These are phyloP conservation scores for Corella eumyota DNA, from an alignment of 23 tunicate genomes.

Conservation along the genomic window DNA sequence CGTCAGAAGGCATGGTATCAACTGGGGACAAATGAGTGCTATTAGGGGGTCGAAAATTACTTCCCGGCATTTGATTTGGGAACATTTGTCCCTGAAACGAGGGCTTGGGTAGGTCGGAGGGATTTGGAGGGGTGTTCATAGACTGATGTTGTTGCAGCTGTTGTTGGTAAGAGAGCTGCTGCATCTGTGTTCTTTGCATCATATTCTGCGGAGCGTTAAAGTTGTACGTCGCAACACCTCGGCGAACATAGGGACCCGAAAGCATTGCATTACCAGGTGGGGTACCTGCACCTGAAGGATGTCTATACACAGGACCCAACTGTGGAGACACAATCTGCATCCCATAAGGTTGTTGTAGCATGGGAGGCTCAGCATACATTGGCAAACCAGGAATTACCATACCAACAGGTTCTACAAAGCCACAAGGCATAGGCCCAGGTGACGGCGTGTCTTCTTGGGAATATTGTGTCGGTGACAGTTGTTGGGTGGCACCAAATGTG, in stretches of 20 bases:
- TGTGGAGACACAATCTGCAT: constrained; percentile 21
- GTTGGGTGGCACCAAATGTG: constrained; percentile 45
- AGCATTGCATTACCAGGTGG: constrained; percentile 23
- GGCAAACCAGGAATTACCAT: constrained; percentile 16
- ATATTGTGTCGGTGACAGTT: constrained; percentile 35
- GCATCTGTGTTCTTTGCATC: constrained; percentile 16
- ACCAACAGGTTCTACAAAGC: constrained; percentile 13
- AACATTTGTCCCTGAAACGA: constrained; percentile 27
- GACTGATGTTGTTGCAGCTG: constrained; percentile 17
- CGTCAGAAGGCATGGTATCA: neutral
- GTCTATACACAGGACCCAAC: constrained; percentile 34
- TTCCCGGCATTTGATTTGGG: too few species aligned
- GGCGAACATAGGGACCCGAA: constrained; percentile 25
- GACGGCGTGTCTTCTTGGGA: constrained; percentile 35
- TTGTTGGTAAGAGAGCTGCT: constrained; percentile 7
- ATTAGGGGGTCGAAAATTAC: too few species aligned
- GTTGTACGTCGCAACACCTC: constrained; percentile 18
- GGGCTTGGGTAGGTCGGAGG: constrained; percentile 70
- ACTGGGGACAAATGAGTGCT: neutral
- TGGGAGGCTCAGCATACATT: constrained; percentile 9
- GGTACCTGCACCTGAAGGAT: neutral
- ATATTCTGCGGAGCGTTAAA: constrained; percentile 22
- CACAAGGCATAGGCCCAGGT: constrained; percentile 12
- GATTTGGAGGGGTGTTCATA: constrained; percentile 51
- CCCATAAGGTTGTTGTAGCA: constrained; percentile 10